Base-by-base conservation (phyloP, 2,888 invertebrate genomes). In the Ophion ventricosus region DNA sequence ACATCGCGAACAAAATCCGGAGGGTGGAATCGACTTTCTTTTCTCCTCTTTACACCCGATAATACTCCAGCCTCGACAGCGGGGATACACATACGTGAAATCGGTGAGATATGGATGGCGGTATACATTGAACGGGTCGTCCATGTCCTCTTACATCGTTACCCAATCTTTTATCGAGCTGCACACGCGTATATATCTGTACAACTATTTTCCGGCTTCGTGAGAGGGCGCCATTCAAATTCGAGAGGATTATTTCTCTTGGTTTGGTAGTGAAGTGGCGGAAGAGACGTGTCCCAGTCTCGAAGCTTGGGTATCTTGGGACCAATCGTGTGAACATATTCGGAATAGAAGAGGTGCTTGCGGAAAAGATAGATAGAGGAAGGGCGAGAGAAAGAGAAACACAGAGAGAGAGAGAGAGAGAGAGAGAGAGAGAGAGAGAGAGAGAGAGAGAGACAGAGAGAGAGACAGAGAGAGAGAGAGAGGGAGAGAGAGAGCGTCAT, bases 101-200 rank as follows among this genome's bases (percentile, higher is more conserved):
- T 63, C 70, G 29, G 54, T 66, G 77, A 74, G 76, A 80, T 73
- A 80, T 61, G 56, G 73, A 80, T 80, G 66, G 72, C 80, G 40
- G 78, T 57, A 76, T 56, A 78, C 75, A 81, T 84, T 81, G 74
- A 84, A 81, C 75, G 74, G 75, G 80, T 56, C 75, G 77, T 79
- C 80, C 63, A 29, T 78, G 80, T 82, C 83, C 79, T 83, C 81
- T 75, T 81, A 80, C 79, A 83, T 85, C 86, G 86, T 86, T 85
- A 83, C 85, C 83, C 86, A 82, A 83, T 81, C 85, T 85, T 85
- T 86, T 85, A 86, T 86, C 82, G 85, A 81, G 67, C 64, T 26
- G 76, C 20, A 54, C 69, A 70, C 74, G 67, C 20, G 26, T 66
- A 26, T 63, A 74, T 74, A 63, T 74, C 11, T 56, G 43, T 74